Percentiles rank a stretch among this genome's conserved stretches.
These are phyloP conservation scores for Hirundo rustica DNA, from an alignment of 2,797 vertebrate species.

Conservation along the genomic window DNA sequence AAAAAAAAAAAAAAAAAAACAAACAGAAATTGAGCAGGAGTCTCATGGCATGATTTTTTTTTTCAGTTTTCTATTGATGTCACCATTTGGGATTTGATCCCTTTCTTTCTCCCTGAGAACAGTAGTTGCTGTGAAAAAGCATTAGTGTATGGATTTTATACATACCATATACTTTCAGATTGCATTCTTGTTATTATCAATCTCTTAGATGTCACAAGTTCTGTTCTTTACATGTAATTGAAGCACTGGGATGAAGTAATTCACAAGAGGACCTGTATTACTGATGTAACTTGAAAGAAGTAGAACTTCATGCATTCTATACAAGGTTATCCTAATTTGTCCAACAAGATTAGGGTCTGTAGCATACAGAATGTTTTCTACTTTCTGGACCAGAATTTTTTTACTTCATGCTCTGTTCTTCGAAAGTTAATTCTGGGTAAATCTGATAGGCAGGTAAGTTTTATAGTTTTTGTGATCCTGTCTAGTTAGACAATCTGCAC, in stretches of 20 bases:
- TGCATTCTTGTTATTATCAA: neutral
- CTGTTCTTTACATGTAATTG: neutral
- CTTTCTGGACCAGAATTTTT: neutral
- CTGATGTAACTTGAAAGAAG: neutral
- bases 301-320: neutral
- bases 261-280: neutral
- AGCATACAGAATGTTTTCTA: neutral
- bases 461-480: neutral
- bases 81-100: neutral
- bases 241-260: neutral
- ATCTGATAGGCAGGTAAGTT: neutral
- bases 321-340: neutral
- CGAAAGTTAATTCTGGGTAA: neutral
- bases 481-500: neutral
- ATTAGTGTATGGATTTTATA: neutral
- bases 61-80: neutral
- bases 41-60: neutral
- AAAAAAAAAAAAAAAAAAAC: too few relatives aligned
- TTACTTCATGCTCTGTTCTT: neutral
- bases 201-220: neutral
- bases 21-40: neutral
- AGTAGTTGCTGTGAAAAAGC: neutral
- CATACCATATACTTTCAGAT: neutral
- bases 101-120: neutral
- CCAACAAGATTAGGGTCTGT: neutral